These are phyloP conservation scores for Hirudo medicinalis DNA, from an alignment of 1,140 invertebrate species.

Conservation along the genomic window DNA sequence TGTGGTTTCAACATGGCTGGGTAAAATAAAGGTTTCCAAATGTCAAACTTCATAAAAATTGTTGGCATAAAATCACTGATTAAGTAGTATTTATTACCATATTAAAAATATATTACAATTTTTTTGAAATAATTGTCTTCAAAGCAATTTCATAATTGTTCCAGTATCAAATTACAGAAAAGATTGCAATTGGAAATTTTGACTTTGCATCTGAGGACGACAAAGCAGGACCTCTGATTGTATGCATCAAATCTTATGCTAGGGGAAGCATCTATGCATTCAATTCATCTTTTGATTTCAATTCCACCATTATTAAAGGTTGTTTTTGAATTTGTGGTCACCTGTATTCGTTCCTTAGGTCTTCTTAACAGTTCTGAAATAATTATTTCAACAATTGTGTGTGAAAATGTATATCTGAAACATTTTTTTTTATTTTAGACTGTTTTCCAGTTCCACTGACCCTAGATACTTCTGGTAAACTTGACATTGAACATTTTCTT, in stretches of 20 bases:
- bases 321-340: background rate
- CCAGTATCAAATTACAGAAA: conserved; percentile 61
- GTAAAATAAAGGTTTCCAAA: too few species aligned
- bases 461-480: conserved; percentile 34
- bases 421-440: conserved; percentile 18
- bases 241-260: conserved; percentile 68
- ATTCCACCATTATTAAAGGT: conserved; percentile 48
- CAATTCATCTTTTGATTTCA: conserved; percentile 79
- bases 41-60: too few species aligned
- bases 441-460: conserved; percentile 24
- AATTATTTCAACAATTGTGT: background rate
- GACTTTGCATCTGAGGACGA: conserved; percentile 60
- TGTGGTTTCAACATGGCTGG: background rate
- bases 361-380: background rate
- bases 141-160: conserved; percentile 26
- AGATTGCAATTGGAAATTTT: conserved; percentile 70
- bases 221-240: conserved; percentile 50
- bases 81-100: background rate
- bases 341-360: background rate
- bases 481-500: conserved; percentile 51
- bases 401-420: background rate
- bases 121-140: background rate
- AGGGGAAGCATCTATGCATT: conserved; percentile 69
- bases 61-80: too few species aligned
- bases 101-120: background rate